A percentile compares a stretch with the other conserved stretches of the same genome.
Conservation (phyloP, 2,113 vertebrate genomes). For the Macrotus californicus region DNA sequence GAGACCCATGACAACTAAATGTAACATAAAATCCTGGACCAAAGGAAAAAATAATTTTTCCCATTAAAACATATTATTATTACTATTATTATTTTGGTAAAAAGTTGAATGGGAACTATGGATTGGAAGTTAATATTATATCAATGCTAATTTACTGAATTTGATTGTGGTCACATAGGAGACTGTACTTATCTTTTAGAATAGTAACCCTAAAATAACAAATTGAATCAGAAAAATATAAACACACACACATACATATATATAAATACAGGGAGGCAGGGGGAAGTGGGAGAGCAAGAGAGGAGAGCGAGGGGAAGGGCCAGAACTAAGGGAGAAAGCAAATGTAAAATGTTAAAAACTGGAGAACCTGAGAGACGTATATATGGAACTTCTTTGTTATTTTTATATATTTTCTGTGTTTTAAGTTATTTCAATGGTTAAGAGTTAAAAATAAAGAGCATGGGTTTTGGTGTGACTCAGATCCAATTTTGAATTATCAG, state of each 20-base stretch:
- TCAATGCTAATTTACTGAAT: background rate
- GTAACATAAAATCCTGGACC: background rate
- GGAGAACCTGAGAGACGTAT: background rate
- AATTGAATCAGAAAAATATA: background rate
- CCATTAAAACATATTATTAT: background rate
- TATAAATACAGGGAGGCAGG: background rate
- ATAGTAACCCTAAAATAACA: background rate
- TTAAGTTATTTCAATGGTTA: constrained; percentile 7
- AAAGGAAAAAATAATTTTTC: background rate
- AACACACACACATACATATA: background rate
- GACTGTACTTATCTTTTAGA: background rate
- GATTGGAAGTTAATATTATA: background rate
- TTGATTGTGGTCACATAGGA: background rate
- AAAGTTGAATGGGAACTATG: background rate
- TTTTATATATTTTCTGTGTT: background rate
- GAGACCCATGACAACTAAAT: background rate
- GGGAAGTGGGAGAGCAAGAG: background rate
- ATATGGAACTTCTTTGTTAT: background rate
- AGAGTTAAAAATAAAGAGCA: background rate
- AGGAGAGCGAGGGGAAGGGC: too few relatives aligned
- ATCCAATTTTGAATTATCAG: background rate
- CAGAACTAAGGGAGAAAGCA: background rate
- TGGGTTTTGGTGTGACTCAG: background rate
- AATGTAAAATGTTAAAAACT: background rate
- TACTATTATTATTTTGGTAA: constrained; percentile 11